Conservation (phyloP, 2,797 vertebrate genomes). For the Gambusia yucatana region DNA sequence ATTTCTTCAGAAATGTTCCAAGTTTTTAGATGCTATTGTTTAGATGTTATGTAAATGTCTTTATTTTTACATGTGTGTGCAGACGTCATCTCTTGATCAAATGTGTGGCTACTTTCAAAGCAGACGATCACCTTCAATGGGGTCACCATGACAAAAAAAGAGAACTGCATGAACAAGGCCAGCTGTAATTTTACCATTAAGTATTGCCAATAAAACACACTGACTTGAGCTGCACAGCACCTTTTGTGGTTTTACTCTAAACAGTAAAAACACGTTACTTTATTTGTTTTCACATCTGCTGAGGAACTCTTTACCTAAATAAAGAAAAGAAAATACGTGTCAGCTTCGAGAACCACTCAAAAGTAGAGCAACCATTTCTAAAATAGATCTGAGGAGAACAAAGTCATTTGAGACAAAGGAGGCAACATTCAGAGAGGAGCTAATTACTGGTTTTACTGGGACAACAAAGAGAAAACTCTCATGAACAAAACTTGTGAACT, state of each 20-base stretch:
- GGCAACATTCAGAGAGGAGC: constrained; percentile 13
- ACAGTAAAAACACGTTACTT: background rate
- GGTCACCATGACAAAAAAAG: background rate
- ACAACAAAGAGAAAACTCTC: constrained; percentile 6
- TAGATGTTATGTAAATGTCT: no score
- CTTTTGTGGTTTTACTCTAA: background rate
- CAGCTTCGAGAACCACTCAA: background rate
- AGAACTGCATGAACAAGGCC: background rate
- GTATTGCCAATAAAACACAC: constrained; percentile 1
- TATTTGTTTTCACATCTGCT: constrained; percentile 10
- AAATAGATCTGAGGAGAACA: constrained; percentile 37
- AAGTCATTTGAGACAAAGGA: constrained; percentile 40
- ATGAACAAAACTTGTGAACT: constrained; percentile 7
- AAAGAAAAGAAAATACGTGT: constrained; percentile 40
- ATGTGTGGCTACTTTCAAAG: background rate
- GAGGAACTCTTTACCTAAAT: constrained; percentile 3
- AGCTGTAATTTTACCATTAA: background rate
- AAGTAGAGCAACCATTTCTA: constrained; percentile 17
- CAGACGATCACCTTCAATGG: background rate
- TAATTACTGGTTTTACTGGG: background rate
- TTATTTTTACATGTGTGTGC: background rate
- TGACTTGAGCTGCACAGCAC: background rate
- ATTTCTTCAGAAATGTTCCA: no score
- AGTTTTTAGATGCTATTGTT: background rate
- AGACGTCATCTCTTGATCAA: background rate